phyloP scores from a whole-genome alignment of 2,113 vertebrate genomes.

The Oreochromis tanganicae region DNA sequence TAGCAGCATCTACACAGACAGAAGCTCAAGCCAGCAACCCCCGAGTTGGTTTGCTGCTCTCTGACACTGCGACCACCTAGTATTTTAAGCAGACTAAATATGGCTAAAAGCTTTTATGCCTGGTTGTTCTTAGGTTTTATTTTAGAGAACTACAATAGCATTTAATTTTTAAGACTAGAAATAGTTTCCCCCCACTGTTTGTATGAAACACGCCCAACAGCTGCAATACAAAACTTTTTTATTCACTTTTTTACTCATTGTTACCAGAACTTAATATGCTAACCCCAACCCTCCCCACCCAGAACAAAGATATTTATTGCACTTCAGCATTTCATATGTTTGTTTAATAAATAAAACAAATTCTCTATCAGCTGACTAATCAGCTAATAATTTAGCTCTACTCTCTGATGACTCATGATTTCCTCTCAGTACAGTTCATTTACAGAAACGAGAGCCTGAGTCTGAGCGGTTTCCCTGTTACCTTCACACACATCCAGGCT shows the following conservation, averaged over 20 bases:
- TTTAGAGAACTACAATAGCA: not conserved
- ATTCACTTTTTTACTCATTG: not conserved
- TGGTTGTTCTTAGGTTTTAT: not conserved
- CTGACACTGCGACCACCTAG: not conserved
- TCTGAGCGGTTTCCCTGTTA: not conserved
- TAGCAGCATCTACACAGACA: not conserved
- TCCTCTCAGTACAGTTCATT: not conserved
- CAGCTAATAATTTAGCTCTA: not conserved
- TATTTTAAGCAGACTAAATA: not conserved
- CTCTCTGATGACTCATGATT: not conserved
- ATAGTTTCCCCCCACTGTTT: accelerated
- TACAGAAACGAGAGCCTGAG: not conserved
- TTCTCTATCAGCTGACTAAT: not conserved
- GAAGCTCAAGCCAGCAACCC: not conserved
- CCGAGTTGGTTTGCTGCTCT: accelerated
- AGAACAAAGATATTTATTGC: not conserved
- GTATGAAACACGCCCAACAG: accelerated
- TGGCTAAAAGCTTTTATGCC: accelerated
- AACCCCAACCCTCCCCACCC: not conserved
- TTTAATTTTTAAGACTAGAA: not conserved
- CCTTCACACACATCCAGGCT: slow-evolving; percentile 50
- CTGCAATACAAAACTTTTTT: not conserved
- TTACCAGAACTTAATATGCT: not conserved
- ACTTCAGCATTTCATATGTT: not conserved
- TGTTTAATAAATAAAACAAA: not conserved